phyloP scores from a whole-genome alignment of 2,888 invertebrate species.

The Drosophila nigritarsus region DNA sequence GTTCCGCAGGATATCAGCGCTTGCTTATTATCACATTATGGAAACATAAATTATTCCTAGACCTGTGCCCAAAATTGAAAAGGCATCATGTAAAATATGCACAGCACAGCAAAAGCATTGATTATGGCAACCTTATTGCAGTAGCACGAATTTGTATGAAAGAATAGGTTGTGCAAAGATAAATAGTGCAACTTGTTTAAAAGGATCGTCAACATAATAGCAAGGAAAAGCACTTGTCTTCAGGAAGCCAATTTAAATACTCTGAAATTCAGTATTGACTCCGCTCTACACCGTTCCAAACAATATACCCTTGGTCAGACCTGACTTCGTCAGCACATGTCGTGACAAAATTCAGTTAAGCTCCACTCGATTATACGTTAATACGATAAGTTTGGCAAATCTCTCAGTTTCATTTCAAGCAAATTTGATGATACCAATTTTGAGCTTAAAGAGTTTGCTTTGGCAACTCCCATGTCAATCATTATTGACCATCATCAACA shows the following conservation, averaged over 20 bases:
- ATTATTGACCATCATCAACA: conserved; percentile 71
- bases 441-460: conserved; percentile 51
- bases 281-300: not conserved
- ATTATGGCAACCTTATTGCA: conserved; percentile 31
- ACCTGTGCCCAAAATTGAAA: conserved; percentile 54
- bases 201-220: not conserved
- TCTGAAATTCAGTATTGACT: not conserved
- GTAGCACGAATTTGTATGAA: conserved; percentile 48
- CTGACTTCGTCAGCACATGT: not conserved
- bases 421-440: conserved; percentile 46
- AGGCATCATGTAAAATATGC: conserved; percentile 62
- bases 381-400: conserved; percentile 11
- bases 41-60: conserved; percentile 76
- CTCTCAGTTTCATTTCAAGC: not conserved
- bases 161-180: conserved; percentile 14
- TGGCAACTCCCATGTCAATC: conserved; percentile 40
- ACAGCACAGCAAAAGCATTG: conserved; percentile 11
- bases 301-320: not conserved
- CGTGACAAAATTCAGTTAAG: not conserved
- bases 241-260: not conserved
- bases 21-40: conserved; percentile 79
- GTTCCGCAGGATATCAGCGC: conserved; percentile 81
- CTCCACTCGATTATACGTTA: conserved; percentile 4
- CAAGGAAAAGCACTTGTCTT: not conserved
- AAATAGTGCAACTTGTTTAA: conserved; percentile 20